Evolutionary conservation across 2,888 invertebrate genomes (phyloP).

Genomic region (Zootermopsis nevadensis): DNA sequence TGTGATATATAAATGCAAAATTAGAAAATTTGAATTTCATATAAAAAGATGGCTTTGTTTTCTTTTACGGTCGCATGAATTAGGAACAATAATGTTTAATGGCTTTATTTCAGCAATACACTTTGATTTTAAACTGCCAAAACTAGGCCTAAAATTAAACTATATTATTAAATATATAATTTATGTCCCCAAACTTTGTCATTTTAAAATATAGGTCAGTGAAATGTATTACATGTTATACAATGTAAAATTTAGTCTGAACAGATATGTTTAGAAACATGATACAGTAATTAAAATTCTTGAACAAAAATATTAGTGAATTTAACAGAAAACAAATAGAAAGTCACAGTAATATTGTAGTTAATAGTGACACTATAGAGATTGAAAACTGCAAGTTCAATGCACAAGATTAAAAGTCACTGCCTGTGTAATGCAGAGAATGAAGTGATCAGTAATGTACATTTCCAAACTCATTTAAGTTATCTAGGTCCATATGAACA

Average conservation of each 20-base stretch:
- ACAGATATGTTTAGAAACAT: neutral
- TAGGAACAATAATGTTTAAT: neutral
- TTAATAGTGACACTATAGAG: neutral
- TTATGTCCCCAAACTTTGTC: neutral
- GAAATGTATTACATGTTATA: neutral
- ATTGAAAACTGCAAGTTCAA: constrained; percentile 2
- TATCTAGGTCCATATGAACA: too few relatives aligned
- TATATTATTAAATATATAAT: neutral
- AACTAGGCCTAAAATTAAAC: neutral
- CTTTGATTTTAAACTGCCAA: neutral
- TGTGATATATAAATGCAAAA: too few relatives aligned
- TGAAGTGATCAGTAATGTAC: neutral
- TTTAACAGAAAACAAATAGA: neutral
- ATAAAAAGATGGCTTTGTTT: too few relatives aligned
- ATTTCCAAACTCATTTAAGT: neutral
- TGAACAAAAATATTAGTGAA: neutral
- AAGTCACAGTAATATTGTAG: constrained; percentile 4
- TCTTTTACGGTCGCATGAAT: too few relatives aligned
- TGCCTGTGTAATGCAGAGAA: constrained; percentile 28
- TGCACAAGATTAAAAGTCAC: constrained; percentile 7
- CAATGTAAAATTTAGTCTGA: neutral
- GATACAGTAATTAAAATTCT: neutral
- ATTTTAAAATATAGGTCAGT: neutral
- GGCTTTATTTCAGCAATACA: neutral
- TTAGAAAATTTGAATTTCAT: too few relatives aligned